Percentiles rank a stretch among this genome's conserved stretches.
These are phyloP conservation scores for Molothrus ater DNA, from an alignment of 2,797 vertebrate genomes.

Conservation along the genomic window DNA sequence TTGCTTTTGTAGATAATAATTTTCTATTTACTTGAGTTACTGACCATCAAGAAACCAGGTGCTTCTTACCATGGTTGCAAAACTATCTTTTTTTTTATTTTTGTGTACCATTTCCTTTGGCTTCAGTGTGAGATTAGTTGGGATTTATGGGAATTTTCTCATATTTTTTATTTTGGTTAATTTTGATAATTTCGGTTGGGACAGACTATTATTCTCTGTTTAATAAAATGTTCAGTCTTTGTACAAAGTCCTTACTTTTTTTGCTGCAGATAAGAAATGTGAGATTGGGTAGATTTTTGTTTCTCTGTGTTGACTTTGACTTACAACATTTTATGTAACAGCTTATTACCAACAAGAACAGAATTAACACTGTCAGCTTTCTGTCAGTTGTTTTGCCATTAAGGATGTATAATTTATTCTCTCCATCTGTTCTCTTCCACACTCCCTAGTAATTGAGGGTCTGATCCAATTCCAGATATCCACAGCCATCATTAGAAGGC, in stretches of 20 bases:
- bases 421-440: conserved; percentile 29
- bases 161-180: background rate
- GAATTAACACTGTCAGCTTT: conserved; percentile 10
- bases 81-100: background rate
- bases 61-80: background rate
- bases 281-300: background rate
- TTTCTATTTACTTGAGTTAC: background rate
- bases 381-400: conserved; percentile 28
- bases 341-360: background rate
- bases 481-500: background rate
- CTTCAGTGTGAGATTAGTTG: background rate
- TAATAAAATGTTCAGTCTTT: background rate
- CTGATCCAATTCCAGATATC: conserved; percentile 21
- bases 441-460: background rate
- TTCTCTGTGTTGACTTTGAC: background rate
- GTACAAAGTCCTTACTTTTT: background rate
- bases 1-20: background rate
- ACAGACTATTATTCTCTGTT: background rate
- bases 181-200: background rate
- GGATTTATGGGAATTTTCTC: background rate
- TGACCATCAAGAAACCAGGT: background rate
- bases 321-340: background rate
- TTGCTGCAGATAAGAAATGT: background rate
- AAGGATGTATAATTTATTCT: conserved; percentile 9
- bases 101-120: background rate